Conservation (phyloP, 2,888 invertebrate genomes). For the Stenoptilia bipunctidactyla region DNA sequence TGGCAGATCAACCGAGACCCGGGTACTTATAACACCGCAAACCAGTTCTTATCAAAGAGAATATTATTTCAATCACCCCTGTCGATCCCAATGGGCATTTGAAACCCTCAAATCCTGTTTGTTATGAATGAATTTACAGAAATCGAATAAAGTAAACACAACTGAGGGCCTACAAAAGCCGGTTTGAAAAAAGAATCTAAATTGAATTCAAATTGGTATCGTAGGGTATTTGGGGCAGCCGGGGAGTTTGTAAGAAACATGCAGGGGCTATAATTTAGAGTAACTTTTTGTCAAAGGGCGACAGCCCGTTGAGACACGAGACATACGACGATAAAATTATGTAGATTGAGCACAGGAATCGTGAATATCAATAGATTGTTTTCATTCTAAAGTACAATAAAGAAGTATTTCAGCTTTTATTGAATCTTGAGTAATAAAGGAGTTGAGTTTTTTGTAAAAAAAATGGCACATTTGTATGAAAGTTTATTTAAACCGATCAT, state of each 20-base stretch:
- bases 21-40: slow-evolving; percentile 44
- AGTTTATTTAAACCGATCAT: no score
- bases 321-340: no score
- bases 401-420: no score
- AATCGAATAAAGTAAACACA: slow-evolving; percentile 72
- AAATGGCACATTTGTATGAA: no score
- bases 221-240: slow-evolving; percentile 67
- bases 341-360: background rate
- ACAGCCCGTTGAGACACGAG: slow-evolving; percentile 27
- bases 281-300: slow-evolving; percentile 54
- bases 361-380: background rate
- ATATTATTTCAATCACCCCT: slow-evolving; percentile 71
- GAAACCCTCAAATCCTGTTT: slow-evolving; percentile 69
- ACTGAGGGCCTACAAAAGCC: slow-evolving; percentile 69
- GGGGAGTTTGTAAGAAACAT: slow-evolving; percentile 53
- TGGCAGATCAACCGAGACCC: slow-evolving; percentile 40
- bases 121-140: slow-evolving; percentile 72
- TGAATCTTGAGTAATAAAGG: no score
- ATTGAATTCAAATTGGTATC: slow-evolving; percentile 72
- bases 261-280: slow-evolving; percentile 57
- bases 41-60: slow-evolving; percentile 69
- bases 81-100: slow-evolving; percentile 65
- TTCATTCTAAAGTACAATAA: no score
- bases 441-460: no score
- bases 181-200: slow-evolving; percentile 62